Evolutionary conservation across 2,113 vertebrate species (phyloP).

Genomic region (Nesoenas mayeri): DNA sequence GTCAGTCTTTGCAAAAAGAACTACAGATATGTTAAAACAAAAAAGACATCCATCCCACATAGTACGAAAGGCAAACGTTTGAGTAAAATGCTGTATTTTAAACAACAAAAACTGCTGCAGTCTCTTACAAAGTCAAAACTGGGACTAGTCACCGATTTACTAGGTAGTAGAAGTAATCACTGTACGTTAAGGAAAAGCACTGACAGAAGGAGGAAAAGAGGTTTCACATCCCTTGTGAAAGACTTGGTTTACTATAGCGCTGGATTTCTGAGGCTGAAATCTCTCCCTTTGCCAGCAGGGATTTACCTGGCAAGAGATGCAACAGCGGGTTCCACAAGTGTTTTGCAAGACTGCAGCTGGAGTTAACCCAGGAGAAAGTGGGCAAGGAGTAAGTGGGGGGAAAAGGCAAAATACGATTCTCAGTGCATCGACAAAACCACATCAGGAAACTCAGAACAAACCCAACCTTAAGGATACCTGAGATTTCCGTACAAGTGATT

Average conservation of each 20-base stretch:
- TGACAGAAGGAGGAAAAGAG: not conserved
- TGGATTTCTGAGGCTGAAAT: not conserved
- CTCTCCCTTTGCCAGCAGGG: not conserved
- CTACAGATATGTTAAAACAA: not conserved
- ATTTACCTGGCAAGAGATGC: not conserved
- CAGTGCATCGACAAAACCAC: not conserved
- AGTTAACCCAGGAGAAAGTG: not conserved
- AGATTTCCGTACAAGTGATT: not conserved
- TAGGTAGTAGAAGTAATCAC: not conserved
- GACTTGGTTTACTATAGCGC: not conserved
- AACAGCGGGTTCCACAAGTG: not conserved
- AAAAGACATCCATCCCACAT: not conserved
- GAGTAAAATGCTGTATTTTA: not conserved
- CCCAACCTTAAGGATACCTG: not conserved
- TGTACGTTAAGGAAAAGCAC: not conserved
- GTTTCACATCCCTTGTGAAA: not conserved
- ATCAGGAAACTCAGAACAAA: not conserved
- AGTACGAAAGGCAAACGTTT: not conserved
- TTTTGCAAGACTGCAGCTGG: not conserved
- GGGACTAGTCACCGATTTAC: not conserved
- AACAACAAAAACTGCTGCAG: not conserved
- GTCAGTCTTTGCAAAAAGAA: conserved; percentile 6
- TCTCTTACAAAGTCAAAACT: not conserved
- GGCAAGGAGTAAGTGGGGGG: not conserved
- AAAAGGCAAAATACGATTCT: not conserved